Base-by-base conservation (phyloP, 2,888 invertebrate genomes). In the Neoitamus cyanurus region DNA sequence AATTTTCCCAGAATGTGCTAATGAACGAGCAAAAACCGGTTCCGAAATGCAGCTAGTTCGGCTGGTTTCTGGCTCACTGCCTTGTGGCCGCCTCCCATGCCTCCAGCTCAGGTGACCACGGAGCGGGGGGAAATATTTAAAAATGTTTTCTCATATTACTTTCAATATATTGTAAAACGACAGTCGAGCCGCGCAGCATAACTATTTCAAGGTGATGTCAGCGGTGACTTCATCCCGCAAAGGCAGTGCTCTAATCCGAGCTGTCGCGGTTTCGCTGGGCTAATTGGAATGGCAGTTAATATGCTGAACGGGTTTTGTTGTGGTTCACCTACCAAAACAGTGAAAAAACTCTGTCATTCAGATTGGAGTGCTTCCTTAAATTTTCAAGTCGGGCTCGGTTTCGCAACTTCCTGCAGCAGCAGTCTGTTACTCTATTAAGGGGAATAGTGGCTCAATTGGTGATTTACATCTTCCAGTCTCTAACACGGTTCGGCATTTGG, bases 181-280 rank as follows among this genome's bases (percentile, higher is more conserved):
- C 30, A 28, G 37, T 77, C 28, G 2, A 28, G 37, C 37, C 42
- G 28, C 42, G 46, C 13, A 46, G 42, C 77, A 46, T 6, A 42
- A 77, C 28, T 46, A 42, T 77, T 46, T 77, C 77, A 77, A 77
- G 77, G 77, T 77, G 77, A 77, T 77, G 77, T 77, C 77, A 77
- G 77, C 77, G 46, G 42, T 46, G 42, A 70, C 70, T 70, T 70
- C 70, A 31, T 70, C 70, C 28, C 30, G 28, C 58, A 20, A 58
- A 58, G 58, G 58, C 58, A 58, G 25, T 58, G 42, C 58, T 58
- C 58, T 20, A 6, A 15, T 15, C 6, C 58, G 58, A 58, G 20
- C 15, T 58, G 58, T 25, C 9, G 58, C 6, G 20, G 20, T 20
- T 25, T 2, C 25, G 58, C 58, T 58, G 58, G 58, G 6, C 58